Percentiles rank a stretch among this genome's conserved stretches.
Conservation (phyloP, 1,140 invertebrate genomes). For the Laupala kohalensis region DNA sequence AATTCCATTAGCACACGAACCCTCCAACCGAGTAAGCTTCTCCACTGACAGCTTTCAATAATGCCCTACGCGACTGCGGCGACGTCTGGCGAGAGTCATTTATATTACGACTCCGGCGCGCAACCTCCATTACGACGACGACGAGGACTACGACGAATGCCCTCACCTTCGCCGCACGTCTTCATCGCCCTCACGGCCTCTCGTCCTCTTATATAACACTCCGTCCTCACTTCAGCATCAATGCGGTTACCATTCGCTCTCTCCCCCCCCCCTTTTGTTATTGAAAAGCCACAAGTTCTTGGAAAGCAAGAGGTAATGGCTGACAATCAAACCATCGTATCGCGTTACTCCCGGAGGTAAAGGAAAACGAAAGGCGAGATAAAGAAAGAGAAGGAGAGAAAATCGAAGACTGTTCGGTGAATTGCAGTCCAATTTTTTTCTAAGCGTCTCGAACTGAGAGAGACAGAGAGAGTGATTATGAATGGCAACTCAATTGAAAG, state of each 20-base stretch:
- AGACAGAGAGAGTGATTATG: too few relatives aligned
- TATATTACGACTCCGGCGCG: not conserved
- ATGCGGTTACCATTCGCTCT: not conserved
- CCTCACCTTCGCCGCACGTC: not conserved
- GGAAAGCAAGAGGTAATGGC: not conserved
- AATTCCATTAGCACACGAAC: not conserved
- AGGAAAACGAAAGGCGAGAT: not conserved
- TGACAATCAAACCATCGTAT: not conserved
- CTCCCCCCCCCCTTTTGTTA: not conserved
- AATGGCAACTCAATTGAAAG: too few relatives aligned
- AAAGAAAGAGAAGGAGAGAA: not conserved
- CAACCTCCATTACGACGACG: not conserved
- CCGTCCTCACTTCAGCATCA: too few relatives aligned
- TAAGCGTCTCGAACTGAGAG: too few relatives aligned
- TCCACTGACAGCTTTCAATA: not conserved
- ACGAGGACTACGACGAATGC: too few relatives aligned
- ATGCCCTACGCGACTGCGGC: not conserved
- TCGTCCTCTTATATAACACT: not conserved
- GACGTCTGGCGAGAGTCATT: not conserved
- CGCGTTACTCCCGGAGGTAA: not conserved
- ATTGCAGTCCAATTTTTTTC: not conserved
- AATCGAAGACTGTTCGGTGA: not conserved
- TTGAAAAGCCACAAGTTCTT: not conserved
- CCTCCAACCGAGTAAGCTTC: not conserved
- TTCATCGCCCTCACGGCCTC: not conserved